Base-by-base conservation (phyloP, 2,888 invertebrate species). In the Exocentrus adspersus region DNA sequence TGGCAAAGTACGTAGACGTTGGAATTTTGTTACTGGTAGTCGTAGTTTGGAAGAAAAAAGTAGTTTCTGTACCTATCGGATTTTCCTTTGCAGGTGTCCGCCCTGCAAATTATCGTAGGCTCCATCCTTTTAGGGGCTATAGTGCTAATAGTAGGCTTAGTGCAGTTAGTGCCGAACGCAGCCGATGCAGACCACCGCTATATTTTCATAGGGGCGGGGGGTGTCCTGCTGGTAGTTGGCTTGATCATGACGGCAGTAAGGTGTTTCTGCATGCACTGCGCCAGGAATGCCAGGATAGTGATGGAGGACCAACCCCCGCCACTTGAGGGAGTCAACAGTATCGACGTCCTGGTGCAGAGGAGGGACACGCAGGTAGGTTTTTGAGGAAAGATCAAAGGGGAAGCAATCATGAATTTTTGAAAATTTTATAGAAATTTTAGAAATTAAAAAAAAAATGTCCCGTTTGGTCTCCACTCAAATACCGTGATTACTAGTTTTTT, bases 181-280 rank as follows among this genome's bases (percentile, higher is more conserved):
- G 91, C 91, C 77, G 91, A 91, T 10, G 90, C 90, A 0, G 90
- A 90, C 77, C 90, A 91, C 78, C 88, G 90, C 60, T 90, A 89
- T 79, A 87, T 89, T 71, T 85, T 91, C 71, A 87, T 91, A 82
- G 90, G 89, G 7, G 86, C 88, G 0, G 91, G 91, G 2, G 87
- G 86, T 1, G 85, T 87, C 37, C 85, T 91, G 10, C 84, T 90
- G 30, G 83, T 87, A 1, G 80, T 87, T 7, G 92, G 91, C 2
- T 83, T 90, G 2, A 78, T 89, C 1, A 85, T 90, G 68, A 89
- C 89, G 53, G 86, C 88, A 1, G 84, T 91, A 21, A 87, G 91
- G 76, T 89, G 90, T 76, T 84, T 89, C 74, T 90, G 90, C 79
- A 86, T 91, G 69, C 89, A 89, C 77, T 88, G 87, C 73, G 77